These are phyloP conservation scores for Manacus vitellinus DNA, from an alignment of 2,113 vertebrate genomes.

Conservation along the genomic window DNA sequence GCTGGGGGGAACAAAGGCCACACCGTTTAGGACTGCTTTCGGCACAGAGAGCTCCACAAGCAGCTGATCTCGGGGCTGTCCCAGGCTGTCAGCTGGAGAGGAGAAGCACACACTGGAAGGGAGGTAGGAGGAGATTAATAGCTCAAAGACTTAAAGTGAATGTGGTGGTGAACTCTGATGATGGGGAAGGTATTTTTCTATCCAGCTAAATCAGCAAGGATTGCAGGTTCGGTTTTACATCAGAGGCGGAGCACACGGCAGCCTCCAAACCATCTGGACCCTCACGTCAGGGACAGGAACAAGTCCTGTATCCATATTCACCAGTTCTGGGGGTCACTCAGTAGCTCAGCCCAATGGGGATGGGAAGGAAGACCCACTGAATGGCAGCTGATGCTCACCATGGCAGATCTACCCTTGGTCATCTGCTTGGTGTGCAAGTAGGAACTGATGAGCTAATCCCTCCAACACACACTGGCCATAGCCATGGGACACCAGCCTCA, in stretches of 20 bases:
- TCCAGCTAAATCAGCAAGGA: not conserved
- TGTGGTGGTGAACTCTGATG: accelerated
- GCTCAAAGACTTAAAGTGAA: not conserved
- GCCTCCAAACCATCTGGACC: not conserved
- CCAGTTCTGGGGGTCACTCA: not conserved
- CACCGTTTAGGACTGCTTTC: not conserved
- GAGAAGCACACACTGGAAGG: not conserved
- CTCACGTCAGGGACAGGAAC: not conserved
- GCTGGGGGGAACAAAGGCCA: constrained; percentile 55
- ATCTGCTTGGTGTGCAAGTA: not conserved
- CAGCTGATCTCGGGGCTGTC: not conserved
- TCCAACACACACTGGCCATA: not conserved
- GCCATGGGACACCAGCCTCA: not conserved
- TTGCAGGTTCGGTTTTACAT: not conserved
- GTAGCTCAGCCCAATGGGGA: not conserved
- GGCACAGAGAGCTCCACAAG: not conserved
- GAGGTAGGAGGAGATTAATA: not conserved
- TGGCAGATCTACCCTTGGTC: not conserved
- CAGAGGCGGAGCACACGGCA: not conserved
- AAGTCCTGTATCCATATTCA: not conserved
- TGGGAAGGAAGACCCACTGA: not conserved
- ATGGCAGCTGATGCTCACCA: not conserved
- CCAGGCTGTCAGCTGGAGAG: constrained; percentile 18
- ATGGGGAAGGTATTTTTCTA: not conserved
- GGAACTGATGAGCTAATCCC: not conserved